phyloP scores from a whole-genome alignment of 1,140 invertebrate genomes.

The Cotesia vestalis region DNA sequence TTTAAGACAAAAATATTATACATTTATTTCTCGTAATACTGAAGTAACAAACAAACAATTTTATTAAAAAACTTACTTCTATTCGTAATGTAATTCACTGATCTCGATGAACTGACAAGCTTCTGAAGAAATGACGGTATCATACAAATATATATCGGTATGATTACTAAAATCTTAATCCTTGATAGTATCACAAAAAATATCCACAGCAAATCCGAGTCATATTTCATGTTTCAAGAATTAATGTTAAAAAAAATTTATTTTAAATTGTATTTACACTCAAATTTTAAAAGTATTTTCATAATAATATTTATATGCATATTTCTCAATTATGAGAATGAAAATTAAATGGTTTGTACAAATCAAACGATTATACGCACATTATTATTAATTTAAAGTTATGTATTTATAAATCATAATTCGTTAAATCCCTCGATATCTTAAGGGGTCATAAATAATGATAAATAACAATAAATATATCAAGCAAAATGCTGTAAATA shows the following conservation, averaged over 20 bases:
- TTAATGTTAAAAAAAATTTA: too few species aligned
- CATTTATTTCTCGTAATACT: too few species aligned
- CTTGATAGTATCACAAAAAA: constrained; percentile 24
- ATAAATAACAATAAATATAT: constrained; percentile 18
- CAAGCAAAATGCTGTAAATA: background rate
- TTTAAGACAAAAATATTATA: too few species aligned
- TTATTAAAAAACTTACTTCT: background rate
- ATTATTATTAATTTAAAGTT: background rate
- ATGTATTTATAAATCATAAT: constrained; percentile 5
- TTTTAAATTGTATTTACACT: too few species aligned
- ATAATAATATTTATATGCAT: too few species aligned
- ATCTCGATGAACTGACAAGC: too few species aligned
- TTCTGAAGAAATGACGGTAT: constrained; percentile 9
- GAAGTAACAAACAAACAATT: too few species aligned
- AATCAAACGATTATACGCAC: background rate
- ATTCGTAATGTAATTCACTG: background rate
- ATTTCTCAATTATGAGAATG: background rate
- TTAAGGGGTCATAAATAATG: constrained; percentile 28
- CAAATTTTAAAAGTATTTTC: too few species aligned
- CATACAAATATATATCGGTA: constrained; percentile 12
- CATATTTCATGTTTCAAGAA: background rate
- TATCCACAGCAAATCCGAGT: background rate
- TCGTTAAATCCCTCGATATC: constrained; percentile 12
- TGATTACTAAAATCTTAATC: constrained; percentile 24
- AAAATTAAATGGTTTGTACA: background rate